Base-by-base conservation (phyloP, 2,113 vertebrate species). In the Odontesthes bonariensis region DNA sequence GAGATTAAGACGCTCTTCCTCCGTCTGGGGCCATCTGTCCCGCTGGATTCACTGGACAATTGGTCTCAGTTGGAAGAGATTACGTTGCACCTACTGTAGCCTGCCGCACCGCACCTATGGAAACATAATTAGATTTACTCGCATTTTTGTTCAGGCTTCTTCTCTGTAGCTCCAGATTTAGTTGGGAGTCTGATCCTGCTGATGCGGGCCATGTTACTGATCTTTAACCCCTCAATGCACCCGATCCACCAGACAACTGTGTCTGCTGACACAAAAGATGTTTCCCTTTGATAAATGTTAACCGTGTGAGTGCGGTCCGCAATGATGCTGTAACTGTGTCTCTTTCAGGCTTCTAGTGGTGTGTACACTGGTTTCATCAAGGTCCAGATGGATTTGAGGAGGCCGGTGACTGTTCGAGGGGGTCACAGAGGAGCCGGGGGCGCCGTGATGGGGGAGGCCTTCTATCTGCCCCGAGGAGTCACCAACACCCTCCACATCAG, bases 351-450 rank as follows among this genome's bases (percentile, higher is more conserved):
- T 0, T 54, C 92, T 0, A 93, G 91, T 14, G 95, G 96, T 66
- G 87, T 95, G 62, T 99, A 98, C 90, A 99, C 98, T 40, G 98
- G 98, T 77, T 99, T 99, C 93, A 97, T 99, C 88, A 97, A 98
- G 81, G 98, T 99, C 35, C 96, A 97, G 93, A 88, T 99, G 95
- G 98, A 99, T 67, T 92, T 99, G 66, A 92, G 94, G 93, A 93
- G 93, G 86, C 95, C 96, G 0, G 95, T 97, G 92, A 97, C 95
- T 19, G 92, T 96, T 69, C 93, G 93, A 57, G 80, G 86, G 77
- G 91, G 31, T 83, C 91, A 77, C 0, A 81, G 70, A 1, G 84
- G 87, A 75, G 88, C 62, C 2, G 86, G 78, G 0, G 93, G 90
- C 67, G 92, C 82, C 0, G 60, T 92, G 73, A 84, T 75, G 1